Evolutionary conservation across 2,113 vertebrate species (phyloP).

Genomic region (Chunga burmeisteri): DNA sequence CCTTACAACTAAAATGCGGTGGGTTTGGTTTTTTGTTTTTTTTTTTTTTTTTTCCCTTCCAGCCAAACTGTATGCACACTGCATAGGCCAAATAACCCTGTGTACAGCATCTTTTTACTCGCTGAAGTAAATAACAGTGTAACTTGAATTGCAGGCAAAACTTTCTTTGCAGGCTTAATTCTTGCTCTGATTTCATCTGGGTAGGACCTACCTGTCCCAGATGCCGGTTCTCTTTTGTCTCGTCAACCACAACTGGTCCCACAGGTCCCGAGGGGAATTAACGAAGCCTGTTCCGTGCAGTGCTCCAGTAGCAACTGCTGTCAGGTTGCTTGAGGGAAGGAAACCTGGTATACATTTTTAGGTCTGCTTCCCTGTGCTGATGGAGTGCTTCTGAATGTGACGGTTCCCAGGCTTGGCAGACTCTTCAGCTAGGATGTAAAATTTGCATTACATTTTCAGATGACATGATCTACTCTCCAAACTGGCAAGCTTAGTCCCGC

Average conservation of each 20-base stretch:
- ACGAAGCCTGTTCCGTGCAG: fast-evolving
- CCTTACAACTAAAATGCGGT: neutral
- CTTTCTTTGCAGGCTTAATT: neutral
- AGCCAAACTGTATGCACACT: neutral
- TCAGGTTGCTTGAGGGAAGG: neutral
- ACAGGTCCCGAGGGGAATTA: fast-evolving
- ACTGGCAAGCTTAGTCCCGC: neutral
- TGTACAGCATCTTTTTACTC: neutral
- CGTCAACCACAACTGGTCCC: neutral
- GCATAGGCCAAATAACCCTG: neutral
- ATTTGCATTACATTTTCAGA: neutral
- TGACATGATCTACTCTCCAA: neutral
- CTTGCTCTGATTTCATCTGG: neutral
- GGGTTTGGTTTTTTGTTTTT: neutral
- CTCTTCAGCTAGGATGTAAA: neutral
- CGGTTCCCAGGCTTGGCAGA: neutral
- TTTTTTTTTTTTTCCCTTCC: neutral
- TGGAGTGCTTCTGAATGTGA: neutral
- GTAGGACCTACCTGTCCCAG: neutral
- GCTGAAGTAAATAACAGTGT: neutral
- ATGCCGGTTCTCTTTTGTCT: neutral
- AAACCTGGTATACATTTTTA: fast-evolving
- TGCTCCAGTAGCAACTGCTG: neutral
- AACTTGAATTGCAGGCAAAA: neutral
- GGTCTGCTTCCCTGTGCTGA: neutral